Conservation (phyloP, 2,888 invertebrate species). For the Drosophila fungiperda region DNA sequence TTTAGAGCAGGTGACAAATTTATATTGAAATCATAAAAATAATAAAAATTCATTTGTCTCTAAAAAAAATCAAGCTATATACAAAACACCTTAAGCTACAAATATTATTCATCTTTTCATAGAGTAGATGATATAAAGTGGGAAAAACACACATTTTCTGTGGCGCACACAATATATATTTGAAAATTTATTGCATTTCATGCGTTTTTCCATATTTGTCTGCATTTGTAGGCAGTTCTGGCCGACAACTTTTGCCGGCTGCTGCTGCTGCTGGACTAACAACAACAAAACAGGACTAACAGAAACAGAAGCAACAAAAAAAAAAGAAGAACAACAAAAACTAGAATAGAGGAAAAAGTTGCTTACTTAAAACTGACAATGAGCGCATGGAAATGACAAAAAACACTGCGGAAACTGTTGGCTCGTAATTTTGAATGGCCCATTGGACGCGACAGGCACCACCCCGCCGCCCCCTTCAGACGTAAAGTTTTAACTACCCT, state of each 20-base stretch:
- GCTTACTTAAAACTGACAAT: conserved; percentile 79
- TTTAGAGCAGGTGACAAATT: not conserved
- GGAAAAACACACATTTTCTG: conserved; percentile 22
- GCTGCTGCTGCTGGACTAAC: conserved; percentile 50
- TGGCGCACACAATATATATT: conserved; percentile 67
- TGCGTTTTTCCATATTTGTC: conserved; percentile 72
- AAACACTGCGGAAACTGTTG: conserved; percentile 77
- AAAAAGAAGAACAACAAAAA: conserved; percentile 11
- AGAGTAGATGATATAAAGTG: conserved; percentile 17
- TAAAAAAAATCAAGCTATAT: not conserved
- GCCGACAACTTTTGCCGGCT: conserved; percentile 69
- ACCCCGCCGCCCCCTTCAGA: conserved; percentile 7
- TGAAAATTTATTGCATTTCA: conserved; percentile 80
- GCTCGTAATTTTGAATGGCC: conserved; percentile 76
- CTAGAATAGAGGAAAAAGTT: conserved; percentile 59
- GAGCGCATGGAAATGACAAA: conserved; percentile 79
- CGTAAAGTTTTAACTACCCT: conserved; percentile 57
- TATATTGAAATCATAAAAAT: not conserved
- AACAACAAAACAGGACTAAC: conserved; percentile 30
- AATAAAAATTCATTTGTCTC: not conserved
- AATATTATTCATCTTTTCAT: not conserved
- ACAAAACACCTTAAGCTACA: not conserved
- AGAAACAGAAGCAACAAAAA: conserved; percentile 16
- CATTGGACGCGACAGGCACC: conserved; percentile 69
- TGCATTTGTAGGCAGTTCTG: conserved; percentile 77